Base-by-base conservation (phyloP, 2,888 invertebrate genomes). In the Heliconius aoede region DNA sequence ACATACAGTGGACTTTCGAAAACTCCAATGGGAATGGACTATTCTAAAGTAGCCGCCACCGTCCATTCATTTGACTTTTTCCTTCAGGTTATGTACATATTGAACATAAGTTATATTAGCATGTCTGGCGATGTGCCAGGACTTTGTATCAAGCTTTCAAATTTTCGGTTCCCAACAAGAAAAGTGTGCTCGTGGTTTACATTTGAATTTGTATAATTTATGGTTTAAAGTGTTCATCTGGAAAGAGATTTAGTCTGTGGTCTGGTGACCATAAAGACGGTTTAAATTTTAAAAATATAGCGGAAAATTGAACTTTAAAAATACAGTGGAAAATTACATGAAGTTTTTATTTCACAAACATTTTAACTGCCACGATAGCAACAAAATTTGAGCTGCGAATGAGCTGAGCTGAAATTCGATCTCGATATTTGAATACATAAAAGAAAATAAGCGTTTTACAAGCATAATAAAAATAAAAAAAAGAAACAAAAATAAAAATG, bases 121-220 rank as follows among this genome's bases (percentile, higher is more conserved):
- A 79, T 78, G 79, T 79, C 81, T 83, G 83, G 83, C 81, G 46
- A 61, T 13, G 58, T 36, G 83, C 83, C 83, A 82, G 79, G 73
- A 74, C 78, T 74, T 79, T 81, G 81, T 82, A 81, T 80, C 78
- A 80, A 76, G 76, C 76, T 79, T 74, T 79, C 72, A 79, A 77
- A 80, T 80, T 82, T 82, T 81, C 81, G 79, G 78, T 78, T 79
- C 72, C 67, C 72, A 76, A 76, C 71, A 79, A 80, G 80, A 78
- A 72, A 76, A 79, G 73, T 77, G 73, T 74, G 58, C 65, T 40
- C 65, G 71, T 68, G 77, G 65, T 75, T 73, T 71, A 76, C 55
- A 72, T 62, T 61, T 26, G 24, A 28, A 55, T 55, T 55, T 69
- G 18, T 69, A 51, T 68, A 51, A 51, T 68, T 26, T 55, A 55